phyloP scores from a whole-genome alignment of 2,888 invertebrate genomes.

The Nemotelus nigrinus region DNA sequence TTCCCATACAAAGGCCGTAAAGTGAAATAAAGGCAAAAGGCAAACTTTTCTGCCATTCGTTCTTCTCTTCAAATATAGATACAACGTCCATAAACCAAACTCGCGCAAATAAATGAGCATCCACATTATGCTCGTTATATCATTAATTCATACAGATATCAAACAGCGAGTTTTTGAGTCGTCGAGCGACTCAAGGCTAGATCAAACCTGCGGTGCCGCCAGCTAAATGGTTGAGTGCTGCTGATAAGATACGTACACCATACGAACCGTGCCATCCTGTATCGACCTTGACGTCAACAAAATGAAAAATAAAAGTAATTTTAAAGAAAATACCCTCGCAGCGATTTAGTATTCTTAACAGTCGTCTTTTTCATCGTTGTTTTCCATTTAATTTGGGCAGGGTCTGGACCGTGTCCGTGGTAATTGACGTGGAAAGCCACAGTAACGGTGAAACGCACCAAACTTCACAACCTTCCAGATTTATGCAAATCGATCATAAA shows the following conservation, averaged over 20 bases:
- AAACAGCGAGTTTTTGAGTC: not conserved
- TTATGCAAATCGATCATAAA: no score
- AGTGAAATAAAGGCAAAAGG: no score
- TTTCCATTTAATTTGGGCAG: no score
- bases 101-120: constrained; percentile 18
- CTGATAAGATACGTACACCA: no score
- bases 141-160: not conserved
- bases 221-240: not conserved
- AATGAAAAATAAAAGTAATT: constrained; percentile 11
- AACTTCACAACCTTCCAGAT: no score
- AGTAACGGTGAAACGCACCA: no score
- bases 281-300: constrained; percentile 7
- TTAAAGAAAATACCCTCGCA: not conserved
- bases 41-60: constrained; percentile 16
- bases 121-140: constrained; percentile 31
- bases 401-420: no score
- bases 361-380: no score
- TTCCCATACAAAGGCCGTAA: not conserved
- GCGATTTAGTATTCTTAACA: not conserved
- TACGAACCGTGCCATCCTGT: not conserved
- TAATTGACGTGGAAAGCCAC: no score
- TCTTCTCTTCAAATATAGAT: constrained; percentile 4
- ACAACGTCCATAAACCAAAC: constrained; percentile 34
- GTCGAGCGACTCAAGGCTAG: no score
- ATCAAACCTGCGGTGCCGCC: no score